These are phyloP conservation scores for Danio aesculapii DNA, from an alignment of 2,797 vertebrate genomes.

Conservation along the genomic window DNA sequence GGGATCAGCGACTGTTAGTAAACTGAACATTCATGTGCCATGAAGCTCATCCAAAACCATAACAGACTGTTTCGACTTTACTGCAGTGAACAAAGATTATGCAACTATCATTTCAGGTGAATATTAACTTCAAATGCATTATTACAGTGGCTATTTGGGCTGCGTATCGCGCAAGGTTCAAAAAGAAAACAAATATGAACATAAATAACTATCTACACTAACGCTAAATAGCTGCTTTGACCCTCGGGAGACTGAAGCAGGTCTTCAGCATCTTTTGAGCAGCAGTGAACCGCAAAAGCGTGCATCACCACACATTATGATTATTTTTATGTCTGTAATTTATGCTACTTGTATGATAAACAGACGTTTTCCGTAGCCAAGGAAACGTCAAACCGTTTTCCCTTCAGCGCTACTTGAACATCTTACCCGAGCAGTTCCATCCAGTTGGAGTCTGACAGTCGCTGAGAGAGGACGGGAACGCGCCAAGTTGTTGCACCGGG, in stretches of 20 bases:
- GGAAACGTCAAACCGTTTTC: not conserved
- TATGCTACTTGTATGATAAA: not conserved
- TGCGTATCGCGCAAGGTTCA: not conserved
- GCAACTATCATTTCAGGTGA: not conserved
- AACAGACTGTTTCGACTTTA: not conserved
- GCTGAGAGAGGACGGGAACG: constrained; percentile 96
- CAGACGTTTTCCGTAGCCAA: not conserved
- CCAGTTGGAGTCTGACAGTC: constrained; percentile 98
- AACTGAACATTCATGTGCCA: not conserved
- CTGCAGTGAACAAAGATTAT: not conserved
- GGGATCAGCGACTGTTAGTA: not conserved
- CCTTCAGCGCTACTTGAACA: not conserved
- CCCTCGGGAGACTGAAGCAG: not conserved
- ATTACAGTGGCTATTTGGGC: too few relatives aligned
- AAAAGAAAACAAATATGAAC: too few relatives aligned
- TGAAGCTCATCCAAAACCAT: not conserved
- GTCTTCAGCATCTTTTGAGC: not conserved
- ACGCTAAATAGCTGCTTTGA: not conserved
- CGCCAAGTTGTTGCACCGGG: constrained; percentile 91
- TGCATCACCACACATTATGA: not conserved
- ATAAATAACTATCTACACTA: not conserved
- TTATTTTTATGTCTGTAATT: constrained; percentile 5
- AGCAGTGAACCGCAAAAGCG: not conserved
- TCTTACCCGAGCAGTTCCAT: constrained; percentile 98
- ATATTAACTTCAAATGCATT: not conserved